A percentile compares a stretch with the other conserved stretches of the same genome.
Evolutionary conservation across 2,888 invertebrate species (phyloP).

Genomic region (Cheilosia urbana): DNA sequence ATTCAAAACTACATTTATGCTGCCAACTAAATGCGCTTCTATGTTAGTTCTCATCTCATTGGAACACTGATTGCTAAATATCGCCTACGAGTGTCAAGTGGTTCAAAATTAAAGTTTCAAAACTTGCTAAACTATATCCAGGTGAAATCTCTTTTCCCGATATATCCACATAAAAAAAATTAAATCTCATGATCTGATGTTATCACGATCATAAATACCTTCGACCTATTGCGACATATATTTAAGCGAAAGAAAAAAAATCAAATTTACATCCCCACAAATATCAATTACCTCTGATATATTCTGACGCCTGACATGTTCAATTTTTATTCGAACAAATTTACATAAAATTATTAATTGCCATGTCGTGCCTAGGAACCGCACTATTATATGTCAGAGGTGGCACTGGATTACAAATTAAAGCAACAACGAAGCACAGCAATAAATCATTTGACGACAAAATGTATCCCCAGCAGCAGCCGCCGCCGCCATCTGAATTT

Average conservation of each 20-base stretch:
- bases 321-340: slow-evolving; percentile 53
- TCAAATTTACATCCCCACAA: slow-evolving; percentile 22
- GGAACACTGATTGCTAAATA: too few species aligned
- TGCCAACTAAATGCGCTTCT: too few species aligned
- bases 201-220: not conserved
- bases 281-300: slow-evolving; percentile 35
- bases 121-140: too few species aligned
- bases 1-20: too few species aligned
- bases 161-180: too few species aligned
- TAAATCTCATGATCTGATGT: not conserved
- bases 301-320: slow-evolving; percentile 47
- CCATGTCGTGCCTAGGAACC: slow-evolving; percentile 65
- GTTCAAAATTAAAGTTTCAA: too few species aligned
- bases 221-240: not conserved
- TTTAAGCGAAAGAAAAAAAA: not conserved
- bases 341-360: slow-evolving; percentile 70
- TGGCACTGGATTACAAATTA: slow-evolving; percentile 67
- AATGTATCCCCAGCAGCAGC: not conserved
- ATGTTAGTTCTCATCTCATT: too few species aligned
- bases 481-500: slow-evolving; percentile 25
- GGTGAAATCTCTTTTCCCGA: too few species aligned
- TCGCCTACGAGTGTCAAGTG: too few species aligned
- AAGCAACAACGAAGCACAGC: slow-evolving; percentile 46
- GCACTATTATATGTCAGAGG: slow-evolving; percentile 65
- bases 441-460: slow-evolving; percentile 68